Evolutionary conservation across 2,888 invertebrate genomes (phyloP), one percentile per base, ranked within the genome.

Genomic region (Mamestra brassicae): DNA sequence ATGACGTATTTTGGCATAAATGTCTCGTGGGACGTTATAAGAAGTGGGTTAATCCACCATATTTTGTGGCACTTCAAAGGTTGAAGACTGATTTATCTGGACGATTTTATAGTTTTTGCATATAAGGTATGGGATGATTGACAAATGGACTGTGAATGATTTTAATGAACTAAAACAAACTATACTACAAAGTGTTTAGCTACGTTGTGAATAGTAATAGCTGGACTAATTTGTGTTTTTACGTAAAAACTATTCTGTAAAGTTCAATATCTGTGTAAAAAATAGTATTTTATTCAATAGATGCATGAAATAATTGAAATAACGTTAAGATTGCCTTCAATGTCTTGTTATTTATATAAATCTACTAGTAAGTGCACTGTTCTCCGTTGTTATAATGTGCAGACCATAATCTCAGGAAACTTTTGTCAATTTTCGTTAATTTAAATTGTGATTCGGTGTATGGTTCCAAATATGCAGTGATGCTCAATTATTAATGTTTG

Each of bases 41-140:
- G n/a, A 15, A 58, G 3, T 68, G 47, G 64, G 64, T 58, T 50
- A 50, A 17, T 13, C n/a, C 64, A 64, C 61, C 60, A 58, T 36
- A 63, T 76, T 80, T 64, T 54, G 72, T 64, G 84, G 63, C 61
- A 50, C 65, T 57, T 73, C 71, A 86, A 83, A 80, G 88, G 84
- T 80, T 84, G 81, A 90, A 89, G 90, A 90, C 90, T 89, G 90
- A 89, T 81, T 84, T 85, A 86, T 88, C 84, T 83, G 78, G 83
- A 81, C 15, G 83, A 80, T 69, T 75, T 83, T 76, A 64, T 74
- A 65, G 76, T 71, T 80, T 26, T 66, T 74, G 58, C 55, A 54
- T 74, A 69, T 65, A 60, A 52, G 67, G 52, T 57, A 54, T 36
- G 50, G 72, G 63, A 47, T 61, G 65, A 74, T 84, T 84, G 71